phyloP scores from a whole-genome alignment of 2,888 invertebrate genomes.

The Zele albiditarsus region DNA sequence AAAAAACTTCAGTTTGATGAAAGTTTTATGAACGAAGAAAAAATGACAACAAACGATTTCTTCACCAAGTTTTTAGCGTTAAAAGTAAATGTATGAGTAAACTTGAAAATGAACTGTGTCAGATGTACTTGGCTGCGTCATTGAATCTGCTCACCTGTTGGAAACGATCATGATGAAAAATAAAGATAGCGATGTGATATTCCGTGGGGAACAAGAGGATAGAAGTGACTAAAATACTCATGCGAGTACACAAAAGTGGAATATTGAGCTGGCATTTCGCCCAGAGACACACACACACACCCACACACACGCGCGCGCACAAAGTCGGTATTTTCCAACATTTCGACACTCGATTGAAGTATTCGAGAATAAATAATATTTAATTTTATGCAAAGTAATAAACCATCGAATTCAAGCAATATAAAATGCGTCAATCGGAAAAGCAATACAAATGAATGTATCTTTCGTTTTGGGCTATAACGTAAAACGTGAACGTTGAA shows the following conservation, averaged over 20 bases:
- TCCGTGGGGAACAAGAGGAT: constrained; percentile 4
- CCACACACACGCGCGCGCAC: too few relatives aligned
- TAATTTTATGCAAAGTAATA: background rate
- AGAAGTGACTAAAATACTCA: constrained; percentile 29
- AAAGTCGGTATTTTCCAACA: background rate
- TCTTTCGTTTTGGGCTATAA: background rate
- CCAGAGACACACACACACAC: background rate
- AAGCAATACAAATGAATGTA: background rate
- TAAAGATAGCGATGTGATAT: background rate
- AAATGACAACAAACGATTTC: background rate
- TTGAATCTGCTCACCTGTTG: constrained; percentile 38
- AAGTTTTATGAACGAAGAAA: background rate
- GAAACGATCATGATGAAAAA: constrained; percentile 25
- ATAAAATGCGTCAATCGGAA: background rate
- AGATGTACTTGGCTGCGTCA: background rate
- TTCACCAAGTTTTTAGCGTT: background rate
- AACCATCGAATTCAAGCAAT: background rate
- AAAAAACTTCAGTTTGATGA: background rate
- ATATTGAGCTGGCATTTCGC: constrained; percentile 34
- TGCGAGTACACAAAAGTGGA: constrained; percentile 26
- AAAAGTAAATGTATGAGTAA: background rate
- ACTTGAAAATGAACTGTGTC: background rate
- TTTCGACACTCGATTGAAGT: background rate
- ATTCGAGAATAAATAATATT: background rate
- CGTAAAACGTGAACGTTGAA: background rate